These are phyloP conservation scores for Huso huso DNA, from an alignment of 2,797 vertebrate genomes.

Conservation along the genomic window DNA sequence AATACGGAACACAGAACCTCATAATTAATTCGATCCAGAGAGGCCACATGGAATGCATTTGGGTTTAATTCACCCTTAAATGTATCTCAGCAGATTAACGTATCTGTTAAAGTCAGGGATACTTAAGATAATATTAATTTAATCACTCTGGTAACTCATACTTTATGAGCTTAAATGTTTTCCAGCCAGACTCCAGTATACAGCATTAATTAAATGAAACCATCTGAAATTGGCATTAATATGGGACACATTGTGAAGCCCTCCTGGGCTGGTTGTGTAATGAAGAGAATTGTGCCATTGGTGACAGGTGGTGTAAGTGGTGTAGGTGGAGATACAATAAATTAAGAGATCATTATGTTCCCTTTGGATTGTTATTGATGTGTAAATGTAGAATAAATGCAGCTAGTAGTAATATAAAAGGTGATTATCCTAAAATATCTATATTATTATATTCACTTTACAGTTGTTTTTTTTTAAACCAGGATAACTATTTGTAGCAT, in stretches of 20 bases:
- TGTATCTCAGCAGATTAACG: conserved; percentile 50
- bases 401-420: no score
- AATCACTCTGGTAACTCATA: background rate
- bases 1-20: conserved; percentile 70
- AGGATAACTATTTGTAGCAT: no score
- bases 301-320: conserved; percentile 46
- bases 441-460: no score
- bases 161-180: background rate
- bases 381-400: no score
- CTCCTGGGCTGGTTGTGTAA: conserved; percentile 42
- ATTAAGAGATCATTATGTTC: background rate
- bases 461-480: no score
- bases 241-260: conserved; percentile 21
- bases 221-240: conserved; percentile 5
- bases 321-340: conserved; percentile 31
- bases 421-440: no score
- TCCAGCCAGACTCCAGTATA: background rate
- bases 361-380: background rate
- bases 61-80: conserved; percentile 43
- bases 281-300: conserved; percentile 33
- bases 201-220: conserved; percentile 20
- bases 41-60: conserved; percentile 38
- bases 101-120: conserved; percentile 42
- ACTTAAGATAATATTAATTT: conserved; percentile 26
- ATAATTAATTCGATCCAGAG: conserved; percentile 71